Base-by-base conservation (phyloP, 1,140 invertebrate species). In the Drosophila triauraria region DNA sequence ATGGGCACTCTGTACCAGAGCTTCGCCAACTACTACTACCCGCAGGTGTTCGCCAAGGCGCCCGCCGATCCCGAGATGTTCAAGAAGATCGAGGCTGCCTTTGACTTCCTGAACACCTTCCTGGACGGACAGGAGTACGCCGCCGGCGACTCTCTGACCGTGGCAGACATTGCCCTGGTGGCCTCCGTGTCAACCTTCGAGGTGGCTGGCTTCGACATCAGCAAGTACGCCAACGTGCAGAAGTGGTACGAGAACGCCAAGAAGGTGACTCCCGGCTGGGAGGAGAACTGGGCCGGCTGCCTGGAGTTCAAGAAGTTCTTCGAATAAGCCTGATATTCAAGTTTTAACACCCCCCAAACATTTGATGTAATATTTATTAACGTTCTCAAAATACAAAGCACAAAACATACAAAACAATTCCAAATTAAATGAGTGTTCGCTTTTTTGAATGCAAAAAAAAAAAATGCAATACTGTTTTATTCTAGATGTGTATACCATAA, bases 181-280 rank as follows among this genome's bases (percentile, higher is more conserved):
- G 94, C 95, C 9, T 93, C 93, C 2, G 93, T 96, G 13, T 95
- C 96, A 27, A 96, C 95, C 54, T 94, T 94, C 68, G 95, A 97
- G 93, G 95, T 94, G 3, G 93, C 95, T 7, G 94, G 94, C 13
- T 95, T 96, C 62, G 95, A 96, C 77, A 91, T 97, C 44, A 93
- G 94, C 44, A 94, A 95, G 80, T 97, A 95, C 91, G 92, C 94
- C 15, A 96, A 97, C 74, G 94, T 97, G 50, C 91, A 80, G 47
- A 94, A 93, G 68, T 97, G 97, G 96, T 94, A 95, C 75, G 94
- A 95, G 42, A 95, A 94, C 56, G 94, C 95, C 44, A 96, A 96
- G 92, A 93, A 93, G 40, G 94, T 95, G 5, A 95, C 95, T 10
- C 95, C 96, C 4, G 96, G 95, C 30, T 97, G 96, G 92, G 96